Evolutionary conservation across 2,888 invertebrate genomes (phyloP).

Genomic region (Pollenia amentaria): DNA sequence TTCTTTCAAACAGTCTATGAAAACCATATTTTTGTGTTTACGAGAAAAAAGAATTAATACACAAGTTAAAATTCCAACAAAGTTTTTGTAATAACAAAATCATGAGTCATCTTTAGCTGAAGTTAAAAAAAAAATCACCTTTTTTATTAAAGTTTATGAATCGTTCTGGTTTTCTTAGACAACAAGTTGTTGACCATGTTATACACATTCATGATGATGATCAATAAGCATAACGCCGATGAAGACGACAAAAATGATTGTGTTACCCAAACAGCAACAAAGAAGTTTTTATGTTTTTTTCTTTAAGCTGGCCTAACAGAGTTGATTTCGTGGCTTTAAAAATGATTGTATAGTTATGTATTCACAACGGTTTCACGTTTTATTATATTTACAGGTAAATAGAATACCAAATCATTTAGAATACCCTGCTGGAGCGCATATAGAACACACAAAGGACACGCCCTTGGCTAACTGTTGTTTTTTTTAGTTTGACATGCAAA

Average conservation of each 20-base stretch:
- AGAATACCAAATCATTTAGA: conserved; percentile 42
- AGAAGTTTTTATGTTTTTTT: too few relatives aligned
- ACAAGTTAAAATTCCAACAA: background rate
- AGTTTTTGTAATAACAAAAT: conserved; percentile 23
- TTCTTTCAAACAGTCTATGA: too few relatives aligned
- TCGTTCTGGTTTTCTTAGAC: conserved; percentile 1
- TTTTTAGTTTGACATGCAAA: conserved; percentile 29
- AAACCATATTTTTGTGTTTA: too few relatives aligned
- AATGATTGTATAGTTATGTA: conserved; percentile 21
- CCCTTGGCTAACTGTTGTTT: conserved; percentile 43
- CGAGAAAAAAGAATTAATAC: background rate
- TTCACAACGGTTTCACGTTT: conserved; percentile 32
- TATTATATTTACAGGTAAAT: conserved; percentile 43
- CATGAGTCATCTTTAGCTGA: conserved; percentile 46
- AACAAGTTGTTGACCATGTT: conserved; percentile 47
- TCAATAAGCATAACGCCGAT: background rate
- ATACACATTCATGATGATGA: conserved; percentile 13
- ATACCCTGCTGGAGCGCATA: background rate
- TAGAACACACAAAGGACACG: conserved; percentile 34
- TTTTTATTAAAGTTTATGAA: background rate
- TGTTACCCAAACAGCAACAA: too few relatives aligned
- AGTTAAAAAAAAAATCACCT: background rate
- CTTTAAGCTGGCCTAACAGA: too few relatives aligned
- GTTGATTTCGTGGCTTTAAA: background rate
- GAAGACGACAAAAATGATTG: background rate